These are phyloP conservation scores for Saguinus imperator DNA, from an alignment of 2,113 vertebrate genomes.

Conservation along the genomic window DNA sequence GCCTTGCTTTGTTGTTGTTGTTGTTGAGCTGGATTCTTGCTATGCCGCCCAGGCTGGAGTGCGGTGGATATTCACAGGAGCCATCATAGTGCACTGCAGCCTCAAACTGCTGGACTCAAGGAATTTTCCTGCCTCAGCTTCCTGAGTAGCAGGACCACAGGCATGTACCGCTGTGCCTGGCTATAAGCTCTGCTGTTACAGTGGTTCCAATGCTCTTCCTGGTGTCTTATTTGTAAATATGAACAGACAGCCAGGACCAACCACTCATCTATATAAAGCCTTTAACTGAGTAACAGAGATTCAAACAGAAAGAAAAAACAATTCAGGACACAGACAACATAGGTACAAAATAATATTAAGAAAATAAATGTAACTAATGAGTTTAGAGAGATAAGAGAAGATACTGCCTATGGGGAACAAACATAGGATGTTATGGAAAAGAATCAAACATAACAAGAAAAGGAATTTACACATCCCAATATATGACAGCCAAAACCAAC, in stretches of 20 bases:
- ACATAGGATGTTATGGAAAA: not conserved
- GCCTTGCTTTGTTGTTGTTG: not conserved
- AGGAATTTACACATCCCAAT: not conserved
- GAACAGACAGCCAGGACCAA: not conserved
- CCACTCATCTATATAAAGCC: not conserved
- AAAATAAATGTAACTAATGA: not conserved
- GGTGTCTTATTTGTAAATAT: not conserved
- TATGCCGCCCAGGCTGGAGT: not conserved
- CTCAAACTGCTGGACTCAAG: not conserved
- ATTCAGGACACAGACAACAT: not conserved
- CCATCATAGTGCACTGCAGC: not conserved
- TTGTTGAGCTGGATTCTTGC: not conserved
- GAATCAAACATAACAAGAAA: not conserved
- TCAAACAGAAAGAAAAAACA: not conserved
- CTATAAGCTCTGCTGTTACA: not conserved
- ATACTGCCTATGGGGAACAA: accelerated
- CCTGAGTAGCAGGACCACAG: not conserved
- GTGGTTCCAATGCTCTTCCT: not conserved
- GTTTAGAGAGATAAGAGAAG: not conserved
- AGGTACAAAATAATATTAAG: not conserved
- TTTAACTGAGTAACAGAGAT: not conserved
- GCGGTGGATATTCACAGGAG: not conserved
- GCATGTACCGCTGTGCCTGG: not conserved
- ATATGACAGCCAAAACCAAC: not conserved
- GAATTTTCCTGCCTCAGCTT: not conserved